These are phyloP conservation scores for Temnothorax rugatulus DNA, from an alignment of 2,888 invertebrate species.

Conservation along the genomic window DNA sequence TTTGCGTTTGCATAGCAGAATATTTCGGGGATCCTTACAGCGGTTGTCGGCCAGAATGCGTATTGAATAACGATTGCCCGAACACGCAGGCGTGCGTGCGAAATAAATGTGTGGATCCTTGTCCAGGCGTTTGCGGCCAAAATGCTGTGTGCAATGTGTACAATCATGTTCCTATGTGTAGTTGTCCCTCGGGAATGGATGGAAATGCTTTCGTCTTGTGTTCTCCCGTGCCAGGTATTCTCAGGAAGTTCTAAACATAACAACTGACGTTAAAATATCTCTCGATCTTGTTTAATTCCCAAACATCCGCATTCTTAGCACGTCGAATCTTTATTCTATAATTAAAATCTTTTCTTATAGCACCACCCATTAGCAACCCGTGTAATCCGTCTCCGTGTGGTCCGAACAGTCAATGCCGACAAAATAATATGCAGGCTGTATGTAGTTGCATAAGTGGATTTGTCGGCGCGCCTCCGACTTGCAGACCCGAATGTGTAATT, in stretches of 20 bases:
- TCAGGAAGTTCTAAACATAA: slow-evolving; percentile 36
- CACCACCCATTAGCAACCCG: slow-evolving; percentile 88
- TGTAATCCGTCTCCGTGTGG: slow-evolving; percentile 92
- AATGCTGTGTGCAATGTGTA: slow-evolving; percentile 91
- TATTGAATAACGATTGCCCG: slow-evolving; percentile 85
- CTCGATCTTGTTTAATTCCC: neutral
- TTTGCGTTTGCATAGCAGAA: slow-evolving; percentile 89
- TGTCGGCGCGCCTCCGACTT: slow-evolving; percentile 92
- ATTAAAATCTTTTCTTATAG: slow-evolving; percentile 75
- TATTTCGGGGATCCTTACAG: slow-evolving; percentile 88
- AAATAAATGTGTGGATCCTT: slow-evolving; percentile 88
- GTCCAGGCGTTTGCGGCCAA: slow-evolving; percentile 90
- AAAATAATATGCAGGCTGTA: slow-evolving; percentile 90
- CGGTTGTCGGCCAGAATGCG: slow-evolving; percentile 86
- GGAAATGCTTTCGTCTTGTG: slow-evolving; percentile 91
- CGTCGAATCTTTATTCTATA: slow-evolving; percentile 32
- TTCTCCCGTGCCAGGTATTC: slow-evolving; percentile 85
- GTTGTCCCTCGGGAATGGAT: slow-evolving; percentile 89
- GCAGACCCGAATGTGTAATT: slow-evolving; percentile 92
- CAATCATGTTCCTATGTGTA: slow-evolving; percentile 92
- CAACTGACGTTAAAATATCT: neutral
- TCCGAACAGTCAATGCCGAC: slow-evolving; percentile 92
- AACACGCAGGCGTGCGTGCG: slow-evolving; percentile 85
- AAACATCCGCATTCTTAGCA: neutral
- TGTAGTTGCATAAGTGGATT: slow-evolving; percentile 91